These are phyloP conservation scores for Alligator sinensis DNA, from an alignment of 2,113 vertebrate genomes.

Conservation along the genomic window DNA sequence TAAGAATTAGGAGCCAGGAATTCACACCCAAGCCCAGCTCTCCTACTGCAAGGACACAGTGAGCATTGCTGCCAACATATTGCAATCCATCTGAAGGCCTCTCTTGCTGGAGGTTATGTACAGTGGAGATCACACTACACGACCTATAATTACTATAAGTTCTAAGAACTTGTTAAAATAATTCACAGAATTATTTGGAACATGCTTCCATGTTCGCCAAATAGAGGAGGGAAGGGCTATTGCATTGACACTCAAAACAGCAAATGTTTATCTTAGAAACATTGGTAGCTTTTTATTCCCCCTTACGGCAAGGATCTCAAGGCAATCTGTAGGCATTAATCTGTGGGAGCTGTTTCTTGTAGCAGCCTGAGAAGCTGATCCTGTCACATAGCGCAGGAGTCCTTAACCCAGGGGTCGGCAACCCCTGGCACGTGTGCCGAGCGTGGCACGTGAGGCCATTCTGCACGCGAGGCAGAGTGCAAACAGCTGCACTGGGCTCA, in stretches of 20 bases:
- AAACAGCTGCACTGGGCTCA: no score
- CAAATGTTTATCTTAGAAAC: not conserved
- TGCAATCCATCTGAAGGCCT: not conserved
- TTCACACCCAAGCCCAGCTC: not conserved
- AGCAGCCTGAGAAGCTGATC: not conserved
- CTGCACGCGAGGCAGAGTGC: no score
- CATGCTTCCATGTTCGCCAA: not conserved
- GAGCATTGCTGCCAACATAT: not conserved
- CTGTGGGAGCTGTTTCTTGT: not conserved
- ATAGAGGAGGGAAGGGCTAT: not conserved
- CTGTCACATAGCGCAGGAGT: no score
- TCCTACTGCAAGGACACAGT: not conserved
- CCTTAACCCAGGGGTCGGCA: no score
- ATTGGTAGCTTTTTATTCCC: no score
- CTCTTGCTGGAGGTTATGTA: not conserved
- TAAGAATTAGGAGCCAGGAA: not conserved
- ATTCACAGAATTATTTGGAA: not conserved
- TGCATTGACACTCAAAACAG: not conserved
- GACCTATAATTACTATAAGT: not conserved
- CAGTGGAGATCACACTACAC: not conserved
- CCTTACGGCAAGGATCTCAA: not conserved
- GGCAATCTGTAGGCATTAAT: not conserved
- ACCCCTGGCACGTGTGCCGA: no score
- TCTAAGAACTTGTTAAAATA: not conserved
- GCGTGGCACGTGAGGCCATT: no score